Evolutionary conservation across 2,797 vertebrate species (phyloP), one percentile per base, ranked within the genome.

Genomic region (Pseudomugil gertrudae): DNA sequence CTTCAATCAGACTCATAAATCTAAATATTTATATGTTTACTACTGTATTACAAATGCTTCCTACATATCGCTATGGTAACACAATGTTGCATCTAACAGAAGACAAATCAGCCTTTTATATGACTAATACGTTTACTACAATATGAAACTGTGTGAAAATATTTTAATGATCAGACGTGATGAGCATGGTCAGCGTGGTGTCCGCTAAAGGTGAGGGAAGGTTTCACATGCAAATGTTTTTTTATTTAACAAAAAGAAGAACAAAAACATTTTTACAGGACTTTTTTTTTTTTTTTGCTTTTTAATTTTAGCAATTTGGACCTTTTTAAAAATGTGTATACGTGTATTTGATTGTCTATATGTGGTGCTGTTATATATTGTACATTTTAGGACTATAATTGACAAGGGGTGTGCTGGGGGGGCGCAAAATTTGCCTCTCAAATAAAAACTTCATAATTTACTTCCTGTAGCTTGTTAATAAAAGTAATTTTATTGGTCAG

Each of bases 61-160:
- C 33, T 84, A 74, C 21, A 30, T 56, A 21, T 81, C 13, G 67
- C 79, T 90, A 27, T 17, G 23, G 47, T 43, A 91, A 83, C 87
- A 84, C 89, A 87, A 92, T 83, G 89, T 91, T 90, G 68, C 62
- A 67, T 86, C 84, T 86, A 84, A 93, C 90, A 88, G 86, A 82
- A 80, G 59, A 87, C 48, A 73, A 74, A 72, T 73, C 26, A 30
- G 60, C 62, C 13, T 66, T 40, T 69, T 74, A 50, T 57, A 36
- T 48, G 54, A 71, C 45, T 57, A 59, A 70, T 23, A 55, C 65
- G 40, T 75, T 81, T 52, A 69, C 55, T 71, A 23, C n/a, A 78
- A 65, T 62, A 58, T 73, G 35, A 55, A 71, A 67, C 38, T 62
- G 3, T 63, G 69, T 77, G 64, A 60, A 62, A 56, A 67, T 0